Evolutionary conservation across 2,888 invertebrate species (phyloP).

Genomic region (Monochamus alternatus): DNA sequence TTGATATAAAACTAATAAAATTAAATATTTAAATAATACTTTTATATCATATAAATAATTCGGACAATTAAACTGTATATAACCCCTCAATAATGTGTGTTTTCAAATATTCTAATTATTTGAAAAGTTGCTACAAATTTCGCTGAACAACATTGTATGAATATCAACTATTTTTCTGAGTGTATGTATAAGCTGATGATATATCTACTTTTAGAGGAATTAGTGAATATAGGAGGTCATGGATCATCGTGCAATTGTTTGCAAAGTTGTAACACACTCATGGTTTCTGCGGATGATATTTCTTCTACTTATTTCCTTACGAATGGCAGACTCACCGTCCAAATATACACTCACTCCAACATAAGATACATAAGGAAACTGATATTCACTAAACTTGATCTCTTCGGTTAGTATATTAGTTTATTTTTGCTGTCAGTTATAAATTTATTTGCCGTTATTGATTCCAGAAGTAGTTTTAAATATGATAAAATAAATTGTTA

Average conservation of each 20-base stretch:
- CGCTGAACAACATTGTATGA: too few species aligned
- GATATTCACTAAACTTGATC: slow-evolving; percentile 12
- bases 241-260: slow-evolving; percentile 35
- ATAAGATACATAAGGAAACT: slow-evolving; percentile 34
- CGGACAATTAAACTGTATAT: too few species aligned
- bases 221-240: not conserved
- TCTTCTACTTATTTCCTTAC: slow-evolving; percentile 19
- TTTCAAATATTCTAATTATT: too few species aligned
- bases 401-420: slow-evolving; percentile 6
- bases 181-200: not conserved
- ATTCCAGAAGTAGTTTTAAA: too few species aligned
- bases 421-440: not conserved
- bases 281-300: slow-evolving; percentile 22
- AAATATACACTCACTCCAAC: slow-evolving; percentile 13
- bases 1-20: too few species aligned
- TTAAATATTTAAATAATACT: too few species aligned
- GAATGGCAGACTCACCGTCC: slow-evolving; percentile 2
- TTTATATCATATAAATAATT: too few species aligned
- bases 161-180: too few species aligned
- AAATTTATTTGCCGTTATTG: too few species aligned
- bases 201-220: slow-evolving; percentile 7
- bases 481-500: too few species aligned
- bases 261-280: slow-evolving; percentile 46
- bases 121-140: too few species aligned
- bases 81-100: too few species aligned